Evolutionary conservation across 2,797 vertebrate genomes (phyloP), one percentile per base, ranked within the genome.

Genomic region (Fundulus diaphanus): DNA sequence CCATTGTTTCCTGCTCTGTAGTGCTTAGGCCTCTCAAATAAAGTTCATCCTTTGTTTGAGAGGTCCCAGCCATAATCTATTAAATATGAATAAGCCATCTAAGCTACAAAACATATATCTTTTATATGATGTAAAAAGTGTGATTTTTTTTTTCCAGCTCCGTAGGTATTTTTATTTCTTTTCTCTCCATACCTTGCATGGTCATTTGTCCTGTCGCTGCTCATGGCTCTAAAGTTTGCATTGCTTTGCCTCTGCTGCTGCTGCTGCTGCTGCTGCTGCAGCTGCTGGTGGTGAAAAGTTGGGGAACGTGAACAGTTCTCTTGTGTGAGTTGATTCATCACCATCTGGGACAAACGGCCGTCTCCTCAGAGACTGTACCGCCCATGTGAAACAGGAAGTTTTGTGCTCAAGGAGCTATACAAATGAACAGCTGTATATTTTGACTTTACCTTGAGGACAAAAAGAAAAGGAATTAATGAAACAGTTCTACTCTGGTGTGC

Each of bases 21-120:
- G 67, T 46, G 69, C 83, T 82, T 46, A 1, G 51, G 80, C 73
- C 87, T 87, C 86, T 15, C n/a, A n/a, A n/a, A n/a, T n/a, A 77
- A 51, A 82, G 81, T 76, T 79, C 82, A 74, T 85, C 82, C 84
- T 90, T 93, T 92, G 86, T 92, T 88, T 87, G 82, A 83, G 79
- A 80, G 80, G 73, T 46, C 56, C 74, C 37, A 80, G 76, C 85
- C 63, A 81, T 80, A 83, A 75, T 80, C 88, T 81, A 93, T 95
- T 82, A 93, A 94, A 94, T 91, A 79, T 94, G 94, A 92, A 94
- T 93, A 83, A 79, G 74, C 18, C 77, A 70, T 85, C 76, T 63
- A 73, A 89, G 92, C 90, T 91, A 85, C 81, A 83, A 76, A 49
- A 79, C 78, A 79, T 85, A 69, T 78, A 87, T 86, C 78, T 89